These are phyloP conservation scores for Willowsia nigromaculata DNA, from an alignment of 2,888 invertebrate genomes.

Conservation along the genomic window DNA sequence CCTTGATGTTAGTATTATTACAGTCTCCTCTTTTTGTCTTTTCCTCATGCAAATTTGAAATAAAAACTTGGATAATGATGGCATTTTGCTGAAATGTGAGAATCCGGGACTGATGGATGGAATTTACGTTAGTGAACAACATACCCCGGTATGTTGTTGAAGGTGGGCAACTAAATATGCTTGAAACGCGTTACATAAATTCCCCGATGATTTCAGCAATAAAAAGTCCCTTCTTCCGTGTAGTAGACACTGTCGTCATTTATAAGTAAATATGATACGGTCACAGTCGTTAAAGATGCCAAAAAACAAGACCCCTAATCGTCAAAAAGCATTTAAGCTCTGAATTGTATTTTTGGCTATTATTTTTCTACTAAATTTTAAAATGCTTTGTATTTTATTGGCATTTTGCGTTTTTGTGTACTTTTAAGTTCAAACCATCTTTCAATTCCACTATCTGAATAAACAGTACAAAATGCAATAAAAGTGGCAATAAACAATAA, in stretches of 20 bases:
- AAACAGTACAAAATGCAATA: constrained; percentile 41
- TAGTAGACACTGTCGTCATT: background rate
- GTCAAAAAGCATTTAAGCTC: background rate
- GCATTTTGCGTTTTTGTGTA: background rate
- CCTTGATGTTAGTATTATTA: background rate
- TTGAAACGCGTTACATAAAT: background rate
- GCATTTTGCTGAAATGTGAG: background rate
- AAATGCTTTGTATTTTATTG: background rate
- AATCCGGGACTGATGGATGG: background rate
- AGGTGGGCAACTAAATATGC: no score
- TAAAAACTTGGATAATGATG: background rate
- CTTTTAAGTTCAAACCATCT: constrained; percentile 39
- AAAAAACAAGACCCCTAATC: background rate
- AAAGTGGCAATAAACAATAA: constrained; percentile 34
- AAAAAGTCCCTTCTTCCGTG: background rate
- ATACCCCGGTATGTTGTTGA: background rate
- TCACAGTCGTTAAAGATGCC: background rate
- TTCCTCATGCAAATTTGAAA: background rate
- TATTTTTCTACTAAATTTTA: background rate
- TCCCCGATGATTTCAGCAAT: background rate
- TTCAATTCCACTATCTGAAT: no score
- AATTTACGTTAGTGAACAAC: background rate
- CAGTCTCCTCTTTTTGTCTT: background rate
- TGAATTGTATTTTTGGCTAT: background rate
- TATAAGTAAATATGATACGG: background rate